Evolutionary conservation across 2,888 invertebrate genomes (phyloP).

Genomic region (Eupithecia inturbata): DNA sequence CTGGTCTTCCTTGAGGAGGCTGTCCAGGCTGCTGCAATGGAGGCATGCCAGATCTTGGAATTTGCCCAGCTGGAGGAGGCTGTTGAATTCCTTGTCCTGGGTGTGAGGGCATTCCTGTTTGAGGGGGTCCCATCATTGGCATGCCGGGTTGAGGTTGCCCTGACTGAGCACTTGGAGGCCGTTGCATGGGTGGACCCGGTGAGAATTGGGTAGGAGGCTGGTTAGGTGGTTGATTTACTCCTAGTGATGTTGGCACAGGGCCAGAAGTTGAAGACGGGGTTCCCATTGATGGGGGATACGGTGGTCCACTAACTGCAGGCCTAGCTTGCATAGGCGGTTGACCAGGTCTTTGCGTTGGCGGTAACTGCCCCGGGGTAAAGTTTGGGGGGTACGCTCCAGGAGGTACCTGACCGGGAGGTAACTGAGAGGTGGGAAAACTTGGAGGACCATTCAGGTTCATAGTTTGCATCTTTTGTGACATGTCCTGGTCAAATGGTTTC

Average conservation of each 20-base stretch:
- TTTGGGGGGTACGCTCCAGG: conserved; percentile 64
- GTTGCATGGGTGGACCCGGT: conserved; percentile 53
- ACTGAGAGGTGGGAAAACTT: conserved; percentile 60
- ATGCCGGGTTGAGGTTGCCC: conserved; percentile 47
- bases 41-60: conserved; percentile 40
- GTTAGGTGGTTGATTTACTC: conserved; percentile 51
- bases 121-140: conserved; percentile 18
- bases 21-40: conserved; percentile 39
- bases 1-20: conserved; percentile 33
- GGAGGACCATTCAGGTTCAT: conserved; percentile 72
- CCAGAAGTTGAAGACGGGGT: conserved; percentile 60
- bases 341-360: conserved; percentile 46
- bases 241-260: conserved; percentile 47
- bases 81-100: conserved; percentile 41
- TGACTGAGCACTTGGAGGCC: conserved; percentile 57
- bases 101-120: conserved; percentile 36
- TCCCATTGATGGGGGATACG: conserved; percentile 53
- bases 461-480: conserved; percentile 78
- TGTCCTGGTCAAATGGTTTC: conserved; percentile 64
- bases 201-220: conserved; percentile 46
- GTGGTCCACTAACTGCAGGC: conserved; percentile 57
- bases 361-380: conserved; percentile 54
- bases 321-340: conserved; percentile 44
- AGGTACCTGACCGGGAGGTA: conserved; percentile 64
- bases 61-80: conserved; percentile 44